These are phyloP conservation scores for Urophycis tenuis DNA, from an alignment of 2,797 vertebrate species.

Conservation along the genomic window DNA sequence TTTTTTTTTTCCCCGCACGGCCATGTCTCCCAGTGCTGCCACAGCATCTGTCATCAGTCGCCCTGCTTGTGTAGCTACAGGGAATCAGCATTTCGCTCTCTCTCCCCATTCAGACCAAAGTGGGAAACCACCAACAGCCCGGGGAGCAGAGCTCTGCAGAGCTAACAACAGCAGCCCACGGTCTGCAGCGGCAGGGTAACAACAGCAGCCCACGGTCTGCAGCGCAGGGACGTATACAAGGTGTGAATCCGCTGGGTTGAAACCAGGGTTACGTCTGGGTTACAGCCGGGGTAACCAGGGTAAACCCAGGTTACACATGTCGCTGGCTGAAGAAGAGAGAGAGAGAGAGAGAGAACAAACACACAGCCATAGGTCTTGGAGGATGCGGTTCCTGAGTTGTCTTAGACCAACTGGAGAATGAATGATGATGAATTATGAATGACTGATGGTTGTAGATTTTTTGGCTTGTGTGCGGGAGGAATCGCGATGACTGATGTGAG, in stretches of 20 bases:
- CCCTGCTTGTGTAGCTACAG: conserved; percentile 57
- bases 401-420: background rate
- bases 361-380: too few relatives aligned
- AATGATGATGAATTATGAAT: background rate
- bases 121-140: conserved; percentile 43
- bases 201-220: conserved; percentile 41
- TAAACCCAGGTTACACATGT: conserved; percentile 20
- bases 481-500: too few relatives aligned
- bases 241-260: conserved; percentile 44
- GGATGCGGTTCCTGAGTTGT: background rate
- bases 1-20: too few relatives aligned
- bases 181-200: conserved; percentile 43
- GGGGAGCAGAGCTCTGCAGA: conserved; percentile 45
- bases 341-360: background rate
- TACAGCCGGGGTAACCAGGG: too few relatives aligned
- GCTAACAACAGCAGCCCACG: conserved; percentile 30
- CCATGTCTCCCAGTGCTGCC: conserved; percentile 20
- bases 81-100: conserved; percentile 61
- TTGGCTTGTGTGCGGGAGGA: background rate
- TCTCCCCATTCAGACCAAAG: conserved; percentile 47
- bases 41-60: conserved; percentile 62
- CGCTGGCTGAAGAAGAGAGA: conserved; percentile 48
- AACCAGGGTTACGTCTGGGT: conserved; percentile 27
- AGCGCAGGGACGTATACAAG: conserved; percentile 31
- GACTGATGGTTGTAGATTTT: background rate